Conservation (phyloP, 2,113 vertebrate species). For the Hippopotamus amphibius region DNA sequence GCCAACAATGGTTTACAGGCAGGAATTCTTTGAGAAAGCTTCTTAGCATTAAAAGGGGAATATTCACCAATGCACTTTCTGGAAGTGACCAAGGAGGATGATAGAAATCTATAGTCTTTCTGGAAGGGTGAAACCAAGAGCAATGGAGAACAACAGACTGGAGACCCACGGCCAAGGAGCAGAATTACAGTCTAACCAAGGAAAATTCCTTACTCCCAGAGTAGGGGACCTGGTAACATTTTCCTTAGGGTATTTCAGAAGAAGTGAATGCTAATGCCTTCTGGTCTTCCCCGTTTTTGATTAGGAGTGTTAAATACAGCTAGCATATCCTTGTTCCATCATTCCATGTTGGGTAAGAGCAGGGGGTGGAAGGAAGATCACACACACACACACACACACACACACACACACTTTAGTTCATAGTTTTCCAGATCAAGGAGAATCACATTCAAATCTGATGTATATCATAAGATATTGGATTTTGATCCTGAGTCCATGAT, state of each 20-base stretch:
- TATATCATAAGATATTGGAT: neutral
- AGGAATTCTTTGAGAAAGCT: neutral
- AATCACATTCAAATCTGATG: neutral
- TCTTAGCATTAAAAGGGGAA: neutral
- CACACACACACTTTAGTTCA: neutral
- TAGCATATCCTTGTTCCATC: neutral
- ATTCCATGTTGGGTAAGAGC: neutral
- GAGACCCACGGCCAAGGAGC: neutral
- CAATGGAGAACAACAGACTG: neutral
- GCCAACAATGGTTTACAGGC: neutral
- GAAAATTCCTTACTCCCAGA: neutral
- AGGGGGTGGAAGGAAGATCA: neutral
- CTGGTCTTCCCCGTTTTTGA: neutral
- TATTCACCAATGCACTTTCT: neutral
- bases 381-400: too few species aligned
- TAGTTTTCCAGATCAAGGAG: neutral
- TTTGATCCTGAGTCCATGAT: neutral
- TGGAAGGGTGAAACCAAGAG: neutral
- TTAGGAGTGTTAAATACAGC: neutral
- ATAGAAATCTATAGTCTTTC: neutral
- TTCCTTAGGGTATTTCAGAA: neutral
- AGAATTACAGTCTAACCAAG: neutral
- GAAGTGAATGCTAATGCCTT: neutral
- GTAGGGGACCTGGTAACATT: neutral
- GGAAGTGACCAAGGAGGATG: neutral